These are phyloP conservation scores for Theristicus caerulescens DNA, from an alignment of 2,113 vertebrate genomes.

Conservation along the genomic window DNA sequence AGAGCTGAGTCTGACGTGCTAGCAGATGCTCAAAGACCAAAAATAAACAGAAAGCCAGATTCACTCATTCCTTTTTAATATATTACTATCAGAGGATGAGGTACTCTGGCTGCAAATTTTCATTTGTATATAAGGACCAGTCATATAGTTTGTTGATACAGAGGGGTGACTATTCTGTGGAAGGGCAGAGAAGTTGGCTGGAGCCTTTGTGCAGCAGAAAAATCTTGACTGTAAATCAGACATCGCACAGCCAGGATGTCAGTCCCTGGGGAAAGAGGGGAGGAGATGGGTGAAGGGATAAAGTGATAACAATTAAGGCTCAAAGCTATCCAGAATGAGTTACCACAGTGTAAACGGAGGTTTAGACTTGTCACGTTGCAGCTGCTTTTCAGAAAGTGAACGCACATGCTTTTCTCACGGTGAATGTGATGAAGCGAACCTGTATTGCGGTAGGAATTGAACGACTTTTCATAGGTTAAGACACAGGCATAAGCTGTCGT, in stretches of 20 bases:
- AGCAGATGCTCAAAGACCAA: neutral
- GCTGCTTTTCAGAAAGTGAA: neutral
- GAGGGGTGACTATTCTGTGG: neutral
- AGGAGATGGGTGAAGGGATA: neutral
- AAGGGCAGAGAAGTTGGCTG: neutral
- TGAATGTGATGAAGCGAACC: neutral
- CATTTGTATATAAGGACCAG: neutral
- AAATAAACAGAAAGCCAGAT: neutral
- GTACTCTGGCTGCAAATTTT: neutral
- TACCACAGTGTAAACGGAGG: neutral
- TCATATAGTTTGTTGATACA: neutral
- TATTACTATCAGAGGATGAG: neutral
- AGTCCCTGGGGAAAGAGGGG: neutral
- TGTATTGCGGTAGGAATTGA: neutral
- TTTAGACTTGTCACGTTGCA: neutral
- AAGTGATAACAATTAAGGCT: neutral
- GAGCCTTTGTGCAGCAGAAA: neutral
- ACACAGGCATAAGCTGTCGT: neutral
- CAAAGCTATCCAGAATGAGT: neutral
- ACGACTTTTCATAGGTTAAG: neutral
- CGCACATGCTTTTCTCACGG: rapidly evolving
- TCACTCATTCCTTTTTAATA: neutral
- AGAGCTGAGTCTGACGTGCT: neutral
- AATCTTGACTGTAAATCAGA: neutral
- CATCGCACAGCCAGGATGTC: neutral